Percentiles rank a stretch among this genome's conserved stretches.
Conservation (phyloP, 2,888 invertebrate genomes). For the Endomychus coccineus region DNA sequence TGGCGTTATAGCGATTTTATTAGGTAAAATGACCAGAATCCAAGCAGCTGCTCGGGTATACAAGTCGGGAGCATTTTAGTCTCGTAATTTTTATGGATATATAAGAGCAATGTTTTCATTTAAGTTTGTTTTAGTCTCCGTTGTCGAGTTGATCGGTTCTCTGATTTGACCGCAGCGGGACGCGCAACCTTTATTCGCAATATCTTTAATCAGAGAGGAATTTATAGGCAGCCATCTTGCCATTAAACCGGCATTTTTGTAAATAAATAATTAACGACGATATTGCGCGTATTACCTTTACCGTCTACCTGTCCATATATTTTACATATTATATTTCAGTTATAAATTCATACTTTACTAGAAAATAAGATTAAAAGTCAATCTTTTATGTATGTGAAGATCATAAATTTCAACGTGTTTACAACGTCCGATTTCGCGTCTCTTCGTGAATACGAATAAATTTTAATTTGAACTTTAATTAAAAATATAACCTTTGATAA, state of each 20-base stretch:
- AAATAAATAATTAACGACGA: slow-evolving; percentile 28
- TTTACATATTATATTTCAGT: slow-evolving; percentile 23
- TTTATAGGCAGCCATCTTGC: slow-evolving; percentile 25
- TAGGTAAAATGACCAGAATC: slow-evolving; percentile 12
- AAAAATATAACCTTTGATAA: no score
- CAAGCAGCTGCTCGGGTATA: slow-evolving; percentile 7
- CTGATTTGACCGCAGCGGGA: slow-evolving; percentile 25
- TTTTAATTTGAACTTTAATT: no score
- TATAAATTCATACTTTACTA: slow-evolving; percentile 17
- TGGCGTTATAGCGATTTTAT: no score
- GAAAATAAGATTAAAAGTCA: slow-evolving; percentile 1
- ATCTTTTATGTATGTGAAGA: not conserved
- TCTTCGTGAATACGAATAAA: no score
- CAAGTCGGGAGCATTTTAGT: slow-evolving; percentile 10
- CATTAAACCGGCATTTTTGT: slow-evolving; percentile 24
- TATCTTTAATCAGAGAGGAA: slow-evolving; percentile 30
- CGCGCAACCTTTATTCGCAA: slow-evolving; percentile 25
- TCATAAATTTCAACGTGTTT: slow-evolving; percentile 1
- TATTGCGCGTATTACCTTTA: slow-evolving; percentile 28
- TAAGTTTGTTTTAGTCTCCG: slow-evolving; percentile 13
- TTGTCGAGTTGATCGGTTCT: slow-evolving; percentile 23
- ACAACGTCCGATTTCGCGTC: no score
- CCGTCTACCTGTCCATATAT: slow-evolving; percentile 25
- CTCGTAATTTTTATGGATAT: slow-evolving; percentile 10
- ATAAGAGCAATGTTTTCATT: slow-evolving; percentile 9